Evolutionary conservation across 2,113 vertebrate species (phyloP).

Genomic region (Clarias gariepinus): DNA sequence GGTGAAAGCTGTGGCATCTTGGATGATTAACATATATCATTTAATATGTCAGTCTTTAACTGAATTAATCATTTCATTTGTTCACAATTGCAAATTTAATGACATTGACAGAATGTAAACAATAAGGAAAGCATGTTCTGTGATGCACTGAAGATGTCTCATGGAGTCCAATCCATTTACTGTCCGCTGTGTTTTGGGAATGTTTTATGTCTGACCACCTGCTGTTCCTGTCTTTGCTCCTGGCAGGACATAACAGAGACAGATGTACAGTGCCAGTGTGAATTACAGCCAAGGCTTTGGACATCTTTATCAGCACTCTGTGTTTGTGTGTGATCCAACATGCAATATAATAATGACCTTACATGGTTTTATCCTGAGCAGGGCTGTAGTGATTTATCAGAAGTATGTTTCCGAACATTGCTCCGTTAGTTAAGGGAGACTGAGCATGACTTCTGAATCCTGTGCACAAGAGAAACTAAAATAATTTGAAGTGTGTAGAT

Average conservation of each 20-base stretch:
- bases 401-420: slow-evolving; percentile 23
- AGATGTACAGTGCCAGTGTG: slow-evolving; percentile 33
- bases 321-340: slow-evolving; percentile 20
- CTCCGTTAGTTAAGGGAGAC: slow-evolving; percentile 11
- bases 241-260: slow-evolving; percentile 40
- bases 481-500: not conserved
- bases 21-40: slow-evolving; percentile 15
- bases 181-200: slow-evolving; percentile 30
- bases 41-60: not conserved
- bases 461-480: not conserved
- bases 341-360: slow-evolving; percentile 45
- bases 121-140: not conserved
- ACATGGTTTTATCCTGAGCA: slow-evolving; percentile 40
- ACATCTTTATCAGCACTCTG: slow-evolving; percentile 40
- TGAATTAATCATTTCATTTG: not conserved
- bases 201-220: slow-evolving; percentile 40
- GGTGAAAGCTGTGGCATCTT: not conserved
- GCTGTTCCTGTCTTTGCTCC: slow-evolving; percentile 28
- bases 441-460: slow-evolving; percentile 6
- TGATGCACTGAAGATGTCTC: slow-evolving; percentile 3
- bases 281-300: slow-evolving; percentile 38
- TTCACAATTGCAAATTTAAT: not conserved
- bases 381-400: slow-evolving; percentile 38
- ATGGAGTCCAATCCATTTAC: slow-evolving; percentile 30
- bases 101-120: not conserved